These are phyloP conservation scores for Pammene fasciana DNA, from an alignment of 2,888 invertebrate genomes.

Conservation along the genomic window DNA sequence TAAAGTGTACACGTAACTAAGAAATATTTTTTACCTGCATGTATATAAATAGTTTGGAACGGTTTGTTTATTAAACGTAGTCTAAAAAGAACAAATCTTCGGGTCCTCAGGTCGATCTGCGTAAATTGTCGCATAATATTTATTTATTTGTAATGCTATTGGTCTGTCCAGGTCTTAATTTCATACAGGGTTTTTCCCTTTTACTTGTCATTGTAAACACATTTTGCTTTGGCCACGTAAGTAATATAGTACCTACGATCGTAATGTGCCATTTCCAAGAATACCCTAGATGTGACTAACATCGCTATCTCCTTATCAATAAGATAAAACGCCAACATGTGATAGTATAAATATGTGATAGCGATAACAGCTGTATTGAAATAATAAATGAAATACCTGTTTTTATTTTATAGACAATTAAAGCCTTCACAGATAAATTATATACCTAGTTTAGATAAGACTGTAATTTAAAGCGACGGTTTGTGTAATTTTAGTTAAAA, in stretches of 20 bases:
- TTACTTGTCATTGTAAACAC: constrained; percentile 6
- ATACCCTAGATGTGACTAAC: constrained; percentile 42
- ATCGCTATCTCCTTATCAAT: constrained; percentile 53
- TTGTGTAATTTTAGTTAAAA: constrained; percentile 59
- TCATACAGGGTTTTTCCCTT: not conserved
- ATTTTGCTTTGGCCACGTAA: constrained; percentile 2
- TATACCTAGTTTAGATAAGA: constrained; percentile 14
- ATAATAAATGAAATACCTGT: constrained; percentile 6
- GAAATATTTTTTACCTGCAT: too few relatives aligned
- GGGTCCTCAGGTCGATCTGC: too few relatives aligned
- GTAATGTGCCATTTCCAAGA: constrained; percentile 15
- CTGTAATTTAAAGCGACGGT: constrained; percentile 23
- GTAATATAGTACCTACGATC: not conserved
- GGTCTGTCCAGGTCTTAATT: too few relatives aligned
- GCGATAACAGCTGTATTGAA: constrained; percentile 48
- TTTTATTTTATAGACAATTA: constrained; percentile 13
- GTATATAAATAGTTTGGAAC: too few relatives aligned
- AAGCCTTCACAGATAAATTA: not conserved
- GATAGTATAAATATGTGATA: constrained; percentile 51
- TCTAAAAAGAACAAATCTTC: too few relatives aligned
- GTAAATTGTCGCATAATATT: too few relatives aligned
- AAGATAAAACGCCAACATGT: constrained; percentile 52
- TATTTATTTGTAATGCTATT: too few relatives aligned
- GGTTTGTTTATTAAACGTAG: too few relatives aligned
- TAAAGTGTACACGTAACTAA: too few relatives aligned